phyloP scores from a whole-genome alignment of 2,113 vertebrate species.

The Illadopsis cleaveri region DNA sequence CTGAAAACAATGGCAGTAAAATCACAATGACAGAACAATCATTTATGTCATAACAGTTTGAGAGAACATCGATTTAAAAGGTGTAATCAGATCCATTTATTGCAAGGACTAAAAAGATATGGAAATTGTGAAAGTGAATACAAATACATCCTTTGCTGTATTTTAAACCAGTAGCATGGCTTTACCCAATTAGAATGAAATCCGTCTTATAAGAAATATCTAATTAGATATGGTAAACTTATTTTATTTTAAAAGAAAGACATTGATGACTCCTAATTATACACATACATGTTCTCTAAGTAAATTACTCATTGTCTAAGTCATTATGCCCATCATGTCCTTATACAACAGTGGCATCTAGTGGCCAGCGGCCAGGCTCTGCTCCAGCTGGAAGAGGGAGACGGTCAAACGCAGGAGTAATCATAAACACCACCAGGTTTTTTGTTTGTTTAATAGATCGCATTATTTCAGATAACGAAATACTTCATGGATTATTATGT shows the following conservation, averaged over 20 bases:
- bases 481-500: not conserved
- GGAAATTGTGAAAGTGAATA: constrained; percentile 19
- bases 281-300: constrained; percentile 70
- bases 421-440: fast-evolving
- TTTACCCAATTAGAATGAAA: constrained; percentile 74
- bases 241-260: constrained; percentile 76
- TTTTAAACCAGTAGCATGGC: constrained; percentile 62
- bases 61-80: constrained; percentile 57
- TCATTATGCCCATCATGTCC: not conserved
- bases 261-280: constrained; percentile 76
- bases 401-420: not conserved
- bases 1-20: constrained; percentile 50
- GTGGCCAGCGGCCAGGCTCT: constrained; percentile 49
- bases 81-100: constrained; percentile 56
- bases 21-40: constrained; percentile 26
- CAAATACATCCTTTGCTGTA: not conserved
- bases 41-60: constrained; percentile 35
- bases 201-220: constrained; percentile 74
- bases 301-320: constrained; percentile 74
- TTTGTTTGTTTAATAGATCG: not conserved
- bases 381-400: not conserved
- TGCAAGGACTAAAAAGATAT: constrained; percentile 20
- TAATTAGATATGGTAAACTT: constrained; percentile 83
- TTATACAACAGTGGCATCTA: constrained; percentile 83
- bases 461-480: not conserved